Base-by-base conservation (phyloP, 2,797 vertebrate species). In the Acridotheres tristis region DNA sequence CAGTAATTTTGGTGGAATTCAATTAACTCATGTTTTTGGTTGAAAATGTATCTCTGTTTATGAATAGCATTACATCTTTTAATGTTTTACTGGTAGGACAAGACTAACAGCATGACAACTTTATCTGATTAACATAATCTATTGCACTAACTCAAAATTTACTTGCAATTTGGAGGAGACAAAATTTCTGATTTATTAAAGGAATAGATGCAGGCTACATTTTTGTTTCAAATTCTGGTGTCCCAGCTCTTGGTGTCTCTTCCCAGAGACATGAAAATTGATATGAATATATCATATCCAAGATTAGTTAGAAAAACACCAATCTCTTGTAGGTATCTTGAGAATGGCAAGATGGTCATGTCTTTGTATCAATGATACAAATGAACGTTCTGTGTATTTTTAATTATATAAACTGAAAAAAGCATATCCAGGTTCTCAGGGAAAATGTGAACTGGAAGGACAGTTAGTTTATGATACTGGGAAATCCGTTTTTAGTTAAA, bases 331-430 rank as follows among this genome's bases (percentile, higher is more conserved):
- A 89, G 75, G 76, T 95, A 62, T 82, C 40, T 88, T 58, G 73
- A 82, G 81, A 57, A 48, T 81, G 66, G 73, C 82, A 91, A 91
- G 69, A 78, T 93, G 83, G 80, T 89, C 51, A 25, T 53, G 59
- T 78, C 89, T 93, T 82, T 93, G 66, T 95, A 84, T 92, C 79
- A 67, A 3, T 78, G 80, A 29, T 71, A 88, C 69, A 91, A 93
- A 95, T 79, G 68, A 88, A 78, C 17, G 8, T 1, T 68, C 1
- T 68, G 47, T 58, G 82, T 92, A 71, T 85, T 91, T 93, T 89
- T 89, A 88, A 76, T 59, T 47, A 72, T 54, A 17, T 55, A 61
- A 85, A 83, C 80, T 65, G 13, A 8, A 65, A 59, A 77, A 83
- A 78, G 4, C 26, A 30, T 82, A 65, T 43, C 34, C 30, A 45